Conservation (phyloP, 2,888 invertebrate genomes). For the Argyresthia albistria region DNA sequence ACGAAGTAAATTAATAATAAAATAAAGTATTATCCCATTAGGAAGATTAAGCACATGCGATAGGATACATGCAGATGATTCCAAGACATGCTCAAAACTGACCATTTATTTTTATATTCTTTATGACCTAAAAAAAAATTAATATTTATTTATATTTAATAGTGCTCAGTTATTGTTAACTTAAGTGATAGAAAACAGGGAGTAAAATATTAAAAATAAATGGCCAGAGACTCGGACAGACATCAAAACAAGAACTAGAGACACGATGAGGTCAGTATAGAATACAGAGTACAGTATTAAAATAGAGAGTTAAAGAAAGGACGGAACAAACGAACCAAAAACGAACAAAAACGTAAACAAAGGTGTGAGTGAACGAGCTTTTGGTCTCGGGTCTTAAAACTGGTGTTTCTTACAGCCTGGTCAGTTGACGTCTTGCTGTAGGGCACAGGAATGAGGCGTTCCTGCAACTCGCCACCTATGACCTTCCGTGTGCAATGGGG, state of each 20-base stretch:
- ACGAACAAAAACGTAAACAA: constrained; percentile 32
- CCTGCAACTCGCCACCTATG: constrained; percentile 99
- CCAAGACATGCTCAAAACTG: constrained; percentile 31
- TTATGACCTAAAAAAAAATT: too few relatives aligned
- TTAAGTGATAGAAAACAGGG: constrained; percentile 6
- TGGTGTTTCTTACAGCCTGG: constrained; percentile 95
- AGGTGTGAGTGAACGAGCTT: constrained; percentile 49
- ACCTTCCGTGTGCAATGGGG: constrained; percentile 95
- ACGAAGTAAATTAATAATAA: too few relatives aligned
- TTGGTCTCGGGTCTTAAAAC: constrained; percentile 27
- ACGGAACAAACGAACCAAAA: constrained; percentile 37
- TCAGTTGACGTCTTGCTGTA: constrained; percentile 99
- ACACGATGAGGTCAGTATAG: constrained; percentile 41
- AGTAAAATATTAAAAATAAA: constrained; percentile 22
- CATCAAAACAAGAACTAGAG: constrained; percentile 30
- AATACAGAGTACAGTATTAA: constrained; percentile 52
- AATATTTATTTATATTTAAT: too few relatives aligned
- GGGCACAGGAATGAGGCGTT: constrained; percentile 99
- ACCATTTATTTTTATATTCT: constrained; percentile 25
- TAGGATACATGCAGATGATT: constrained; percentile 35
- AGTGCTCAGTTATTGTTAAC: constrained; percentile 9
- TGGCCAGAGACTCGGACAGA: constrained; percentile 34
- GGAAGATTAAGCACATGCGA: constrained; percentile 35
- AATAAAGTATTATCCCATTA: too few relatives aligned
- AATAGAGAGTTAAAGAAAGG: constrained; percentile 6